phyloP scores from a whole-genome alignment of 2,888 invertebrate species.

The Stenoptilia bipunctidactyla region DNA sequence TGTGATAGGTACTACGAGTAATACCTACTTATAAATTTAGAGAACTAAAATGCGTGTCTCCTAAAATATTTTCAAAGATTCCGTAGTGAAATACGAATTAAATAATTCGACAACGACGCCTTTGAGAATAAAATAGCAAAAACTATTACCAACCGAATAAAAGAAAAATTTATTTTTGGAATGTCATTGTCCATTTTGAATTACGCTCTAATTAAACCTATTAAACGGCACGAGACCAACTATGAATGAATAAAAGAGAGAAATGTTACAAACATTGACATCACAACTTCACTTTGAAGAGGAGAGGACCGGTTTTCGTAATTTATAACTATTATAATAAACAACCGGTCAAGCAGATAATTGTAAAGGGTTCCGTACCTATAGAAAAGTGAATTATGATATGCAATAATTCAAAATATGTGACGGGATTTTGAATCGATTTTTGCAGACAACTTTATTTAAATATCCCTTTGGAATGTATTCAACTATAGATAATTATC shows the following conservation, averaged over 20 bases:
- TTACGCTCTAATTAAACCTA: constrained; percentile 25
- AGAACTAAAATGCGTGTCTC: too few relatives aligned
- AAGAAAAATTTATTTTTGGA: background rate
- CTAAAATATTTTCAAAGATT: too few relatives aligned
- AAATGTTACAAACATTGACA: constrained; percentile 32
- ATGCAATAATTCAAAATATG: too few relatives aligned
- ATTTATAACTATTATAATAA: constrained; percentile 20
- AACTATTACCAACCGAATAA: background rate
- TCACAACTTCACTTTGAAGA: constrained; percentile 20
- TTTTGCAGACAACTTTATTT: too few relatives aligned
- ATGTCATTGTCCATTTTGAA: constrained; percentile 13
- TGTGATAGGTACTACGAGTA: too few relatives aligned
- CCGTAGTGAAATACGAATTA: too few relatives aligned
- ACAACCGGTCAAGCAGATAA: constrained; percentile 4
- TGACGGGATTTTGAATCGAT: too few relatives aligned
- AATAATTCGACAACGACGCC: too few relatives aligned
- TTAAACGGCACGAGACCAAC: constrained; percentile 35
- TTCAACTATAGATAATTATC: too few relatives aligned
- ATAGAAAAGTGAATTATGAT: background rate
- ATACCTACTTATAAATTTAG: too few relatives aligned
- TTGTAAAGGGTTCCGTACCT: constrained; percentile 1
- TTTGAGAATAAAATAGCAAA: too few relatives aligned
- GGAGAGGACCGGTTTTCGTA: constrained; percentile 31
- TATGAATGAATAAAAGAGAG: background rate
- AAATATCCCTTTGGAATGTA: too few relatives aligned